Evolutionary conservation across 37 sponge, comb jelly and placozoan genomes (phyloP).

Genomic region (Dysidea cf. avara): DNA sequence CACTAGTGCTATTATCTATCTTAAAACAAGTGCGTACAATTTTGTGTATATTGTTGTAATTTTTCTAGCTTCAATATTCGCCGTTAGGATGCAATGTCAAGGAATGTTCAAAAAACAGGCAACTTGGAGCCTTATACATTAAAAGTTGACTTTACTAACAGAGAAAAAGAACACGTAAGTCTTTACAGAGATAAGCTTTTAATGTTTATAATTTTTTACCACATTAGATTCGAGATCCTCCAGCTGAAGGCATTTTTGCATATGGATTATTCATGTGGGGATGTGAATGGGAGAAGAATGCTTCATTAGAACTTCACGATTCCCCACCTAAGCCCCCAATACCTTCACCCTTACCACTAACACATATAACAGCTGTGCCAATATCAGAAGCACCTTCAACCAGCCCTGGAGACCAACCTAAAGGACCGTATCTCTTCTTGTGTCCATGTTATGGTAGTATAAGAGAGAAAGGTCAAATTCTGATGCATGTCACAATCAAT

Average conservation of each 20-base stretch:
- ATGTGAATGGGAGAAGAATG: slow-evolving; percentile 59
- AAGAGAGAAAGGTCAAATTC: slow-evolving; percentile 3
- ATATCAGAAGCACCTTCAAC: not conserved
- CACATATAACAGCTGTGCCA: slow-evolving; percentile 51
- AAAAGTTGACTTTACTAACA: slow-evolving; percentile 62
- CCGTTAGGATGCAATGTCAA: not conserved
- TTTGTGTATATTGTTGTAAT: not conserved
- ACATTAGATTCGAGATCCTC: slow-evolving; percentile 81
- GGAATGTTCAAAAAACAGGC: slow-evolving; percentile 12
- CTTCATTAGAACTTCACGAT: slow-evolving; percentile 60
- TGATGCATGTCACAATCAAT: slow-evolving; percentile 44
- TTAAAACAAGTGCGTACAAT: slow-evolving; percentile 50
- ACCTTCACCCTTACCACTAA: slow-evolving; percentile 60
- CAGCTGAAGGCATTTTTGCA: slow-evolving; percentile 75
- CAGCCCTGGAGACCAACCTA: slow-evolving; percentile 1
- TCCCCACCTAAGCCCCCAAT: slow-evolving; percentile 46
- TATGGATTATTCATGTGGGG: slow-evolving; percentile 83
- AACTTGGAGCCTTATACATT: slow-evolving; percentile 46
- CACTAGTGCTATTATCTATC: slow-evolving; percentile 56
- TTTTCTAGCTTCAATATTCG: not conserved
- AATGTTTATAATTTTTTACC: not conserved
- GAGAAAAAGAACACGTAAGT: slow-evolving; percentile 88
- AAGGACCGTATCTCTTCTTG: slow-evolving; percentile 46
- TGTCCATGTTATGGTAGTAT: slow-evolving; percentile 48
- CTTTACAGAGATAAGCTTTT: not conserved